Base-by-base conservation (phyloP, 2,888 invertebrate species). In the Tachystola acroxantha region DNA sequence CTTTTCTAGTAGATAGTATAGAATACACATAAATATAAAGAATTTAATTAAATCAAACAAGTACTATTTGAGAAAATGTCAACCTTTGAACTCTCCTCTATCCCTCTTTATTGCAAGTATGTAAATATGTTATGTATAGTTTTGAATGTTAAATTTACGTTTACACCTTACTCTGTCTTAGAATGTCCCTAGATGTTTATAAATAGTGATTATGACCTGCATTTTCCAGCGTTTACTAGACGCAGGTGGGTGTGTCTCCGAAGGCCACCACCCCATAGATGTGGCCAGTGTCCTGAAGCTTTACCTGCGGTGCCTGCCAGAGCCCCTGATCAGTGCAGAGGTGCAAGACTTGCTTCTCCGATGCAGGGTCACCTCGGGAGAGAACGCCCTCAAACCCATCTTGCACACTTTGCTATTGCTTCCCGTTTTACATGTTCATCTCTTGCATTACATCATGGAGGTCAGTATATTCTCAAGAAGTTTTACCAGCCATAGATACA, bases 241-340 rank as follows among this genome's bases (percentile, higher is more conserved):
- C 63, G 89, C 89, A 30, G 94, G 94, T 5, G 91, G 91, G 34
- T 87, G 85, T 35, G 85, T 96, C 33, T 90, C 91, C 10, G 90
- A 91, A 34, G 91, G 91, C 2, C 91, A 94, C 64, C 91, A 94
- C 60, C 93, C 94, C 1, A 91, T 95, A 50, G 97, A 97, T 77
- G 91, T 96, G 10, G 95, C 96, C 1, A 94, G 93, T 65, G 91
- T 96, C 19, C 80, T 97, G 13, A 97, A 97, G 69, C 90, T 93
- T 32, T 97, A 96, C 69, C 90, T 97, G 43, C 88, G 96, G 40
- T 92, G 94, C 67, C 79, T 97, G 35, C 96, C 96, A 0, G 95
- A 96, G 54, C 95, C 97, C 0, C 77, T 97, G 11, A 92, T 97
- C 30, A 86, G 79, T 71, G 76, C 79, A 2, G 73, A 95, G 92